A percentile compares a stretch with the other conserved stretches of the same genome.
These are phyloP conservation scores for Dasypogon diadema DNA, from an alignment of 2,888 invertebrate genomes.

Conservation along the genomic window DNA sequence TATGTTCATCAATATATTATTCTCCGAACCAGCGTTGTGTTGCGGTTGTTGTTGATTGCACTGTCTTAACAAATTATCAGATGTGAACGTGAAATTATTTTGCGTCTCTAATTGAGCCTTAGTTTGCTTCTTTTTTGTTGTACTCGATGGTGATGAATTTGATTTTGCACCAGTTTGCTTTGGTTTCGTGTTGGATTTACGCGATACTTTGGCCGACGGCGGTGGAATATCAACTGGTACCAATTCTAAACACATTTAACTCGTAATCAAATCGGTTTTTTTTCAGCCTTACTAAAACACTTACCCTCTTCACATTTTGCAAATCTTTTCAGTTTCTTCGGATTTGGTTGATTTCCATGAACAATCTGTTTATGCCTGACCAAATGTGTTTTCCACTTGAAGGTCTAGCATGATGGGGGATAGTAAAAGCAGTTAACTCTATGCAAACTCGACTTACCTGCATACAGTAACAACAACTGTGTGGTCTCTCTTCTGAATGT, in stretches of 20 bases:
- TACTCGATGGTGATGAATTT: slow-evolving; percentile 6
- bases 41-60: slow-evolving; percentile 48
- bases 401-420: slow-evolving; percentile 60
- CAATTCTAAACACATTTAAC: slow-evolving; percentile 60
- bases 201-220: slow-evolving; percentile 66
- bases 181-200: slow-evolving; percentile 65
- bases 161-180: slow-evolving; percentile 47
- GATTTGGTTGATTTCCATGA: slow-evolving; percentile 66
- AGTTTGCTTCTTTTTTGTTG: slow-evolving; percentile 49
- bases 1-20: slow-evolving; percentile 64
- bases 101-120: slow-evolving; percentile 23
- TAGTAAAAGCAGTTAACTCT: neutral
- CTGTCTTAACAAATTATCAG: slow-evolving; percentile 27
- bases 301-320: slow-evolving; percentile 66
- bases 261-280: neutral
- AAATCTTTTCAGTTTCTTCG: slow-evolving; percentile 66
- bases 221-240: slow-evolving; percentile 64
- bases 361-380: slow-evolving; percentile 67
- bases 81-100: slow-evolving; percentile 21
- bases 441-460: slow-evolving; percentile 60
- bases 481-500: slow-evolving; percentile 68
- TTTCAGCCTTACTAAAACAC: slow-evolving; percentile 9
- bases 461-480: slow-evolving; percentile 67
- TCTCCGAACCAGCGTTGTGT: slow-evolving; percentile 54
- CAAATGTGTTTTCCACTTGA: slow-evolving; percentile 68